Base-by-base conservation (phyloP, 2,113 vertebrate species). In the Gallinago media region DNA sequence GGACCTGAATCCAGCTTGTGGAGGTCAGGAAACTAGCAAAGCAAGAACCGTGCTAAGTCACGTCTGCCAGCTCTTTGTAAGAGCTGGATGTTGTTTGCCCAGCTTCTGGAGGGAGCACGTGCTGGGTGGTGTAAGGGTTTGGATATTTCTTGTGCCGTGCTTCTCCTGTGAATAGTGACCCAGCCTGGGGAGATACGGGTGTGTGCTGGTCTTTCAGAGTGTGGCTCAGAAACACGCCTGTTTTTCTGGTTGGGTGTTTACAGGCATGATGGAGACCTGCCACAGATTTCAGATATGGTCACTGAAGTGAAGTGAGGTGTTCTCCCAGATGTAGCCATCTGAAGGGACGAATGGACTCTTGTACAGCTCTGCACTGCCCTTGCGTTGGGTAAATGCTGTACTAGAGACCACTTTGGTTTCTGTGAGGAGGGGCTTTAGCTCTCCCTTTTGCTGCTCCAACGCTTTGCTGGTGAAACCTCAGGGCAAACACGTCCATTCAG, bases 241-340 rank as follows among this genome's bases (percentile, higher is more conserved):
- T 74, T 94, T 80, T 93, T 92, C 74, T 91, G 62, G 44, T 76
- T 91, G 81, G 11, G 12, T 73, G 32, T 68, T 92, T 25, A 47
- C 67, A 91, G 67, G 46, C 8, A 3, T 93, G 85, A 73, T 74
- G 73, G 55, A 92, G 79, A 70, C 11, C 52, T 85, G 63, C n/a
- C 54, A 44, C 46, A 55, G 63, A 29, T 83, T 7, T 70, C 40
- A 67, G 84, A 85, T 87, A 75, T 0, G 3, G 65, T 58, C 59
- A 17, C 36, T 63, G 61, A 54, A 61, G 54, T 63, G 61, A 54
- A 61, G 54, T 17, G 14, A 81, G 47, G 65, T 2, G 3, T 12
- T 46, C 11, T 67, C 34, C 55, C 15, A 89, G 55, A 40, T 49
- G 54, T 42, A 25, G 50, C 42, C 1, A 0, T 79, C 25, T 49